Percentiles rank a stretch among this genome's conserved stretches.
These are phyloP conservation scores for Neodontobutis hainanensis DNA, from an alignment of 2,113 vertebrate species.

Conservation along the genomic window DNA sequence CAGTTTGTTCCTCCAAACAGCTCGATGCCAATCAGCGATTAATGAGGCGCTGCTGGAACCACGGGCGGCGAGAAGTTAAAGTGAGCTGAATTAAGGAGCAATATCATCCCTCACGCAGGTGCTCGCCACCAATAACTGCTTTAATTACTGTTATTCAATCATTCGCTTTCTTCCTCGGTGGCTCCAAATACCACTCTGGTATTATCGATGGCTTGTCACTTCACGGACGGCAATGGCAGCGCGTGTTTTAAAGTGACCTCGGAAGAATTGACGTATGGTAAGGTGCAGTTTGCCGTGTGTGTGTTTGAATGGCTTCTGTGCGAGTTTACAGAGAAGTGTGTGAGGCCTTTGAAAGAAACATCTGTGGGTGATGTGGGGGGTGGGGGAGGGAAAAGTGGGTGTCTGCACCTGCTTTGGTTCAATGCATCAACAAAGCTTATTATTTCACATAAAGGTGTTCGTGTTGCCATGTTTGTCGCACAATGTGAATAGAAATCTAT, in stretches of 20 bases:
- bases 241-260: constrained; percentile 72
- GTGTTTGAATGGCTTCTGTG: constrained; percentile 84
- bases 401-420: constrained; percentile 93
- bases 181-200: constrained; percentile 86
- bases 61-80: constrained; percentile 83
- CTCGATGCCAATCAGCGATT: constrained; percentile 85
- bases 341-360: constrained; percentile 89
- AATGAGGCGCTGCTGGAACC: constrained; percentile 83
- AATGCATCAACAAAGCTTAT: constrained; percentile 90
- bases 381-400: constrained; percentile 89
- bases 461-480: constrained; percentile 70
- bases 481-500: not conserved
- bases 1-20: constrained; percentile 81
- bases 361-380: constrained; percentile 91
- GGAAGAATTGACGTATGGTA: constrained; percentile 62
- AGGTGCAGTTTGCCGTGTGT: constrained; percentile 77
- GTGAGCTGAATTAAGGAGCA: constrained; percentile 84
- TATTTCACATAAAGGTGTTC: constrained; percentile 84
- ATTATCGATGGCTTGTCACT: constrained; percentile 95
- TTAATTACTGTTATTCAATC: constrained; percentile 99
- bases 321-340: constrained; percentile 81
- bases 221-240: constrained; percentile 88
- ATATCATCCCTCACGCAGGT: constrained; percentile 90
- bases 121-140: constrained; percentile 98
- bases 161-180: constrained; percentile 83